Evolutionary conservation across 1,140 invertebrate species (phyloP), one percentile per base, ranked within the genome.

Genomic region (Euwallacea similis): DNA sequence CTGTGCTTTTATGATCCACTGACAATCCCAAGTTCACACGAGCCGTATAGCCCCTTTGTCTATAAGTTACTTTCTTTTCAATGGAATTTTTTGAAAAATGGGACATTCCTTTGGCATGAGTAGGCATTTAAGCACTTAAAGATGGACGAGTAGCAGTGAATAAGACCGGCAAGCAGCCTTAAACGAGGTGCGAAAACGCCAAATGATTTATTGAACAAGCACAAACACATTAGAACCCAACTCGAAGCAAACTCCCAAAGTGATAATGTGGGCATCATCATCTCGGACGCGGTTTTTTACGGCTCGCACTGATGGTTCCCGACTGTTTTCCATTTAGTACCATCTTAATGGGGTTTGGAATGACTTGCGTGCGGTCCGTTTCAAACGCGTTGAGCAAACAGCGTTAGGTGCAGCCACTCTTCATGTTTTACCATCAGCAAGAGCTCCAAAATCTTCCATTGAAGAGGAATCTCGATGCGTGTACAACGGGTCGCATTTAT

Each of bases 201-300:
- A 13, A 66, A 53, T 16, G 15, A 55, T 55, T 21, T 50, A 66
- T 67, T 59, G 44, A 42, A 55, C 66, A 67, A 58, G 54, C 66
- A 67, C 43, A 67, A 67, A 67, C 66, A 67, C 66, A 67, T 67
- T 67, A 67, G 66, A 67, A 56, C 43, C 33, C 7, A 44, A 56
- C 44, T 59, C 21, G 42, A 67, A 67, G 59, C 56, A 59, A 59
- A 50, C 43, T 53, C 9, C 50, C 46, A 54, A 56, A 42, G 54
- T 58, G 64, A 66, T 66, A 66, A 66, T 66, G 46, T 41, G 53
- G 16, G 11, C 46, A 66, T 66, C 55, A 66, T 67, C 66, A 41
- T 59, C 42, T 56, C 13, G 33, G 64, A 15, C 50, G 42, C n/a
- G 54, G 42, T 55, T 54, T 66, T 66, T 66, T 56, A n/a, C 21